These are phyloP conservation scores for Drepana falcataria DNA, from an alignment of 2,888 invertebrate species.

Conservation along the genomic window DNA sequence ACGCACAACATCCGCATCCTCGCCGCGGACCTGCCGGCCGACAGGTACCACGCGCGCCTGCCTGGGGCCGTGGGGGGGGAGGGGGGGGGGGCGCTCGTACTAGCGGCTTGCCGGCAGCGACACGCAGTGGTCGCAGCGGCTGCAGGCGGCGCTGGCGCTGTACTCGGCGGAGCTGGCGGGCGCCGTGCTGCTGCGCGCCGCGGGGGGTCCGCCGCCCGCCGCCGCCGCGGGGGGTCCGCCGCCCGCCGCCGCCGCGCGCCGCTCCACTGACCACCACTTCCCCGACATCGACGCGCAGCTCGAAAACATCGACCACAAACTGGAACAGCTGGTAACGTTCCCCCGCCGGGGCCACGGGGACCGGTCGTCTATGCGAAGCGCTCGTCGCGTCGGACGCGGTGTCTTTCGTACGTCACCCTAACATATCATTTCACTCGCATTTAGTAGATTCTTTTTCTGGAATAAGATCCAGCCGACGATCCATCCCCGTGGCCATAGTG, in stretches of 20 bases:
- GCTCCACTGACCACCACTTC: slow-evolving; percentile 95
- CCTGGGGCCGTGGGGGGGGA: too few species aligned
- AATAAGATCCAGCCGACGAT: too few species aligned
- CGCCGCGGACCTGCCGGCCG: slow-evolving; percentile 84
- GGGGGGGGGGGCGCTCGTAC: too few species aligned
- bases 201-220: slow-evolving; percentile 38
- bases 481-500: too few species aligned
- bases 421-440: too few species aligned
- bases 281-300: slow-evolving; percentile 90
- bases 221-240: slow-evolving; percentile 59
- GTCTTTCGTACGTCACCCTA: too few species aligned
- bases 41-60: too few species aligned
- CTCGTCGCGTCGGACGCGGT: too few species aligned
- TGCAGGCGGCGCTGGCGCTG: slow-evolving; percentile 95
- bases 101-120: slow-evolving; percentile 13
- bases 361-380: too few species aligned
- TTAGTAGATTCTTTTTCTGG: too few species aligned
- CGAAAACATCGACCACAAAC: slow-evolving; percentile 80
- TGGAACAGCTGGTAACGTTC: slow-evolving; percentile 81
- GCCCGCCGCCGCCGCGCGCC: slow-evolving; percentile 69
- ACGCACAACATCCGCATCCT: slow-evolving; percentile 98
- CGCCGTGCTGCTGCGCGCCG: slow-evolving; percentile 87
- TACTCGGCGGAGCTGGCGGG: slow-evolving; percentile 95
- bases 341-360: too few species aligned
- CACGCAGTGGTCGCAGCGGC: slow-evolving; percentile 82